A percentile compares a stretch with the other conserved stretches of the same genome.
Conservation (phyloP, 2,113 vertebrate species). For the Odobenus rosmarus region DNA sequence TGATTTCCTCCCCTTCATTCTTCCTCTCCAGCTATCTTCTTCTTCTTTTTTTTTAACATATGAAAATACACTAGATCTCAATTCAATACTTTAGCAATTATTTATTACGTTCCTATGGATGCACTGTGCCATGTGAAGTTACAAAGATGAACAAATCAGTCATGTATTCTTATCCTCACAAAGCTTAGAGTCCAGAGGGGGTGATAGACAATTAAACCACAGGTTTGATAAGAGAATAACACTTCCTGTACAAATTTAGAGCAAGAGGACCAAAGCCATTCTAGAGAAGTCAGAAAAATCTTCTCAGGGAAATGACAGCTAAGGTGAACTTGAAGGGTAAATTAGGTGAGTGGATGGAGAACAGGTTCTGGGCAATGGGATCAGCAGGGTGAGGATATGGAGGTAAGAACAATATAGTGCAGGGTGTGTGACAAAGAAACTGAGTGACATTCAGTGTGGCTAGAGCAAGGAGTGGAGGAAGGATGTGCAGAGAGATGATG, state of each 20-base stretch:
- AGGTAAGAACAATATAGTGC: not conserved
- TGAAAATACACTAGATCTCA: not conserved
- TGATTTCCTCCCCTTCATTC: too few relatives aligned
- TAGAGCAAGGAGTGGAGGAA: not conserved
- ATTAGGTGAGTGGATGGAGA: too few relatives aligned
- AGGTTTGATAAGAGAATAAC: not conserved
- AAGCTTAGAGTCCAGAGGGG: not conserved
- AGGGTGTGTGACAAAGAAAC: not conserved
- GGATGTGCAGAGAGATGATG: not conserved
- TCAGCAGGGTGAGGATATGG: fast-evolving
- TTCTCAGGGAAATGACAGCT: not conserved
- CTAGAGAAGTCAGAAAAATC: not conserved
- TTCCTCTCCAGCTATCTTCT: too few relatives aligned
- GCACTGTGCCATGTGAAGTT: not conserved
- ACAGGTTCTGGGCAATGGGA: not conserved
- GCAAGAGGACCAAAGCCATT: not conserved
- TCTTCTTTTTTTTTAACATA: too few relatives aligned
- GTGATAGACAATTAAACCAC: not conserved
- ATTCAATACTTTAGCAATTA: not conserved
- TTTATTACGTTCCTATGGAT: not conserved
- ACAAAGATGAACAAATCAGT: not conserved
- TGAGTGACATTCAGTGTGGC: not conserved
- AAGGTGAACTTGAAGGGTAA: not conserved
- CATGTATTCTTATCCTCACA: not conserved
- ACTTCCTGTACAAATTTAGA: not conserved